These are phyloP conservation scores for Myopa tessellatipennis DNA, from an alignment of 2,888 invertebrate genomes.

Conservation along the genomic window DNA sequence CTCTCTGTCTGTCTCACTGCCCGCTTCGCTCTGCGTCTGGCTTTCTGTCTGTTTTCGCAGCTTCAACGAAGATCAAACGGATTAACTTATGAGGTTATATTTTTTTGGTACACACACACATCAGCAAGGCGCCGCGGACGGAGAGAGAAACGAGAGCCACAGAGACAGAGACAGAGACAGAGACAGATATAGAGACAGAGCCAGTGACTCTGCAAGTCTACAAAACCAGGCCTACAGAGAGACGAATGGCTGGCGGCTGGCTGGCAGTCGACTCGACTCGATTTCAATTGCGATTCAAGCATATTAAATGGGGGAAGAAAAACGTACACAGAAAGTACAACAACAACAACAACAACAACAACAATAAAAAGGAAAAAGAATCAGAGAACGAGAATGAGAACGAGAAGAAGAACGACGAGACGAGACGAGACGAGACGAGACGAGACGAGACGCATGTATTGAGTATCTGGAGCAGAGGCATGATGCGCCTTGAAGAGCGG, in stretches of 20 bases:
- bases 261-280: slow-evolving; percentile 11
- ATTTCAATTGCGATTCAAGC: slow-evolving; percentile 32
- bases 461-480: neutral
- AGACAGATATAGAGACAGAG: no score
- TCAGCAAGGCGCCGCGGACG: neutral
- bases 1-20: neutral
- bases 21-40: neutral
- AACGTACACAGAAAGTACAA: neutral
- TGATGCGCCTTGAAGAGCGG: neutral
- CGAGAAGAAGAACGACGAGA: neutral
- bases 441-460: neutral
- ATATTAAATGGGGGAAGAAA: slow-evolving; percentile 17
- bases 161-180: no score
- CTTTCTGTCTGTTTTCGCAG: neutral
- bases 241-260: slow-evolving; percentile 6
- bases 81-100: slow-evolving; percentile 29
- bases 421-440: neutral
- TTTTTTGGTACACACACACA: neutral
- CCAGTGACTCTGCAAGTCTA: no score
- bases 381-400: neutral
- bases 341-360: neutral
- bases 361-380: neutral
- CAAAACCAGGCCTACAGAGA: slow-evolving; percentile 9
- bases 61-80: slow-evolving; percentile 30
- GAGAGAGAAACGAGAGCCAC: neutral